Conservation (phyloP, 2,113 vertebrate species). For the Chamaea fasciata region DNA sequence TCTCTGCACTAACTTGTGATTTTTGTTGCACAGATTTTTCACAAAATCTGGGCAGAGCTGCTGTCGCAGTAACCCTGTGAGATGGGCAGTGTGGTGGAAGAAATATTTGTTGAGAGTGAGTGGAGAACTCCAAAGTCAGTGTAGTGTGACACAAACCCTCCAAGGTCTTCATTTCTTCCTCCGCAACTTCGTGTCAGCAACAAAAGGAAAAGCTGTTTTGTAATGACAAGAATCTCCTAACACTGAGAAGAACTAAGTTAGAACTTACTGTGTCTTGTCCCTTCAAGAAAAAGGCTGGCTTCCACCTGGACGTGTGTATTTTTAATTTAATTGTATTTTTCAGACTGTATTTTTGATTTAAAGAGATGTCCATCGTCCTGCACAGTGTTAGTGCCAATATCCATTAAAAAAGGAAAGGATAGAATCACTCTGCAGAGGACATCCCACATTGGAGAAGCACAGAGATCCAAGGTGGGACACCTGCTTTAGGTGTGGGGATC, state of each 20-base stretch:
- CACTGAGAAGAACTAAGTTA: not conserved
- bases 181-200: not conserved
- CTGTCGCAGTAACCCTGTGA: not conserved
- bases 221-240: too few relatives aligned
- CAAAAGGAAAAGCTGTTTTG: not conserved
- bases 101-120: not conserved
- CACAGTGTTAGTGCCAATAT: fast-evolving
- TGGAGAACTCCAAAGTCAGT: not conserved
- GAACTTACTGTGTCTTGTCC: not conserved
- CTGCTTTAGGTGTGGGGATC: not conserved
- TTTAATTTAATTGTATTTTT: not conserved
- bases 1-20: not conserved
- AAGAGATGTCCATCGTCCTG: not conserved
- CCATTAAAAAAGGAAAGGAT: not conserved
- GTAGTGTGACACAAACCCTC: not conserved
- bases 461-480: not conserved
- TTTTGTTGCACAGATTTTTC: not conserved
- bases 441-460: fast-evolving
- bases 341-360: not conserved
- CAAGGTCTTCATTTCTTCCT: not conserved
- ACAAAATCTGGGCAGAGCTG: not conserved
- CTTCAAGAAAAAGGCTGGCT: not conserved
- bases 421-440: not conserved
- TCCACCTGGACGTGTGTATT: not conserved
- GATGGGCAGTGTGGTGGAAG: not conserved